These are phyloP conservation scores for Knipowitschia caucasica DNA, from an alignment of 2,797 vertebrate species.

Conservation along the genomic window DNA sequence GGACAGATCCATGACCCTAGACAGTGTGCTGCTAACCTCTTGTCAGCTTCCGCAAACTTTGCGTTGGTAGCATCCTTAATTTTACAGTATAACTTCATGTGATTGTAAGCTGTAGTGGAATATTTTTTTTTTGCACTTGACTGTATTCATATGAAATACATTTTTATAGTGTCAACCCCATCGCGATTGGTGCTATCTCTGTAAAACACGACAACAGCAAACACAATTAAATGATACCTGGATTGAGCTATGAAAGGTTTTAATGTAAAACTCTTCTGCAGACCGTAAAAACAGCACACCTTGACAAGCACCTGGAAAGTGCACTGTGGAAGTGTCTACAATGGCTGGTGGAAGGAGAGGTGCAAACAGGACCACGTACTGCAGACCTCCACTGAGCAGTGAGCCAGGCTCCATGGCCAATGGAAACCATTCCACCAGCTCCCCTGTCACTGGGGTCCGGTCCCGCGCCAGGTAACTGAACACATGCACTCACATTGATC, in stretches of 20 bases:
- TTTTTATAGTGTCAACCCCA: no score
- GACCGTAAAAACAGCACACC: conserved; percentile 4
- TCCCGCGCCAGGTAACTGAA: conserved; percentile 84
- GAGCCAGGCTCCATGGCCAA: conserved; percentile 85
- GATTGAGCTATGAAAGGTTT: no score
- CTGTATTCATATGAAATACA: no score
- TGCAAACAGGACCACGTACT: conserved; percentile 90
- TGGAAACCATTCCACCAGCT: conserved; percentile 83
- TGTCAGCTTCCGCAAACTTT: conserved; percentile 60
- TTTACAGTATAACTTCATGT: no score
- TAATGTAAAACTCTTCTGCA: no score
- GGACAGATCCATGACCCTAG: background rate
- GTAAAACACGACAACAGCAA: no score
- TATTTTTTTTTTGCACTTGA: no score
- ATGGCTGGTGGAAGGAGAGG: conserved; percentile 97
- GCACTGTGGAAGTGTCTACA: conserved; percentile 56
- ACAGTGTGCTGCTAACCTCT: conserved; percentile 19
- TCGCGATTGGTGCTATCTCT: no score
- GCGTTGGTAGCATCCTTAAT: conserved; percentile 7
- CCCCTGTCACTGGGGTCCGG: conserved; percentile 89
- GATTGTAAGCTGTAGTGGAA: no score
- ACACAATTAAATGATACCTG: no score
- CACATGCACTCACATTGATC: accelerated
- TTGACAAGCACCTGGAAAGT: conserved; percentile 5
- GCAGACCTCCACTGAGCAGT: conserved; percentile 86